Evolutionary conservation across 2,113 vertebrate genomes (phyloP).

Genomic region (Zosterops borbonicus): DNA sequence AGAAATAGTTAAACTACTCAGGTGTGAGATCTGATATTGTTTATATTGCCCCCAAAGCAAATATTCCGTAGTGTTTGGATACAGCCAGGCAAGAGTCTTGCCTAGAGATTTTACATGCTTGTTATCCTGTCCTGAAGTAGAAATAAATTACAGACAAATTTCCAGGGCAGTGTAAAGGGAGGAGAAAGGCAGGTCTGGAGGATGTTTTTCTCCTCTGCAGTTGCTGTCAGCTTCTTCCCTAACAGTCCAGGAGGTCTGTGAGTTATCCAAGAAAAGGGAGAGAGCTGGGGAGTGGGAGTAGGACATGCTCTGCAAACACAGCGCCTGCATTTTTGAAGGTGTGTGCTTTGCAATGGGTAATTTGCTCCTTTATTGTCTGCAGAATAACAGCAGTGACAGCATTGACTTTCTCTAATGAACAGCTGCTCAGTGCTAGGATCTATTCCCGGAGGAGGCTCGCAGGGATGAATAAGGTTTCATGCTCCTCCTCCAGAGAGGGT

Average conservation of each 20-base stretch:
- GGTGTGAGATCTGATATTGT: neutral
- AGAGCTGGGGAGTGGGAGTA: neutral
- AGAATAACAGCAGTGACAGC: constrained; percentile 62
- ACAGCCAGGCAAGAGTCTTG: neutral
- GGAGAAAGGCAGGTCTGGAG: neutral
- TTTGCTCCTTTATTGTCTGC: constrained; percentile 66
- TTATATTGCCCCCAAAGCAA: neutral
- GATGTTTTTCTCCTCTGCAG: neutral
- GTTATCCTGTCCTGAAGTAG: neutral
- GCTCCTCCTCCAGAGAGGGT: constrained; percentile 58
- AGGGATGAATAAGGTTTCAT: constrained; percentile 64
- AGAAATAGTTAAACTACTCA: neutral
- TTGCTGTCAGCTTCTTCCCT: neutral
- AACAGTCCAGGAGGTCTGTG: neutral
- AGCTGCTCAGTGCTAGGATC: constrained; percentile 58
- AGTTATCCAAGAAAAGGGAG: neutral
- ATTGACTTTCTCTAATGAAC: constrained; percentile 66
- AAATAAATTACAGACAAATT: neutral
- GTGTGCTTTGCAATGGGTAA: constrained; percentile 51
- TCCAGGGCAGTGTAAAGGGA: neutral
- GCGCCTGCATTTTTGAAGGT: neutral
- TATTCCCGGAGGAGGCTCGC: neutral
- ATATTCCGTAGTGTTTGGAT: neutral
- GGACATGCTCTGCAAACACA: constrained; percentile 9
- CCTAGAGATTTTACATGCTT: neutral